Conservation (phyloP, 2,888 invertebrate species). For the Nezara viridula region DNA sequence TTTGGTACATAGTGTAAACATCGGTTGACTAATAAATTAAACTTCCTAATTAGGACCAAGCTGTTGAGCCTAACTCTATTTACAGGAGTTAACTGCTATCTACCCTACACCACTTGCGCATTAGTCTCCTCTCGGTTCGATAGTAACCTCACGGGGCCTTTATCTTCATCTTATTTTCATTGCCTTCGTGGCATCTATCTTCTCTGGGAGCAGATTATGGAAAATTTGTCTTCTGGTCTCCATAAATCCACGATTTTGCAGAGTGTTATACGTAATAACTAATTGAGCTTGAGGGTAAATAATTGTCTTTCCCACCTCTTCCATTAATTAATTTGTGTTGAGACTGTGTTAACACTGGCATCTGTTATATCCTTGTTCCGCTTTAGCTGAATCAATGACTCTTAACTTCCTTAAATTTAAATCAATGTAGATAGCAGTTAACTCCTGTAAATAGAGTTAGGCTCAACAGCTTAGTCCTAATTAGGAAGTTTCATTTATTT, state of each 20-base stretch:
- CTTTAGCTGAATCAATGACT: not conserved
- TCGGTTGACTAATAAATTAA: too few relatives aligned
- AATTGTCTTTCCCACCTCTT: not conserved
- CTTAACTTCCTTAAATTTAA: too few relatives aligned
- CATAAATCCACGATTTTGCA: not conserved
- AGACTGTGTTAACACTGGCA: not conserved
- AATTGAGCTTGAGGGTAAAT: not conserved
- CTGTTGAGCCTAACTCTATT: not conserved
- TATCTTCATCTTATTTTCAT: slow-evolving; percentile 35
- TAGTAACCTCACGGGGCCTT: not conserved
- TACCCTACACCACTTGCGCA: not conserved
- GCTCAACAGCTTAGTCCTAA: not conserved
- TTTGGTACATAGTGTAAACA: too few relatives aligned
- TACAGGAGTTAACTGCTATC: not conserved
- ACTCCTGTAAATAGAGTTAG: not conserved
- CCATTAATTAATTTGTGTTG: not conserved
- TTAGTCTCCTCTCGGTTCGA: not conserved
- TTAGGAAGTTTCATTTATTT: too few relatives aligned
- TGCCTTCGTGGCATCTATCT: not conserved
- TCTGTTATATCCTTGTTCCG: not conserved
- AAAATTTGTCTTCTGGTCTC: slow-evolving; percentile 18
- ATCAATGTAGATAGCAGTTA: not conserved
- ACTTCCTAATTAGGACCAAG: too few relatives aligned
- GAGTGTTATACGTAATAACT: not conserved
- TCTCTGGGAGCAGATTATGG: not conserved